A percentile compares a stretch with the other conserved stretches of the same genome.
phyloP scores from a whole-genome alignment of 2,888 invertebrate genomes.

The Pterobdella sp. region DNA sequence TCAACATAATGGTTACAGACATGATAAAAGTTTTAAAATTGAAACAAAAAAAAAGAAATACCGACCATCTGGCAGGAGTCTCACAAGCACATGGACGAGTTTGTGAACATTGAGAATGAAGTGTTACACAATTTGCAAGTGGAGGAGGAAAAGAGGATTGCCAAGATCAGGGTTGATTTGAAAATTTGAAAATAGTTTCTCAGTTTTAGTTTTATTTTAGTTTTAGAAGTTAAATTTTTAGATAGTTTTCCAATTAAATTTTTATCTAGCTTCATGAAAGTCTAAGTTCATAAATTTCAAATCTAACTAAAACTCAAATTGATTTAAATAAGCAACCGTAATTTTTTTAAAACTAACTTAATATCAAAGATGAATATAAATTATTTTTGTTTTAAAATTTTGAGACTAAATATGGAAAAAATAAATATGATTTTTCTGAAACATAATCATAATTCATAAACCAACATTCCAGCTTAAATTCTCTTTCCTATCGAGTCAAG shows the following conservation, averaged over 20 bases:
- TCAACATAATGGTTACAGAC: too few species aligned
- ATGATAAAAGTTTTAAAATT: not conserved
- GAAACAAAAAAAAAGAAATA: not conserved
- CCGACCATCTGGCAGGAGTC: conserved; percentile 61
- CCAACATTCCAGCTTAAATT: too few species aligned
- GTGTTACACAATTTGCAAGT: conserved; percentile 31
- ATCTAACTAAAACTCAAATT: not conserved
- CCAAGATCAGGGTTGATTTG: conserved; percentile 11
- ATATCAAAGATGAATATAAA: not conserved
- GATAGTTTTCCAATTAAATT: too few species aligned
- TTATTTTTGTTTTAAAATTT: not conserved
- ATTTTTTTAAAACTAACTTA: too few species aligned
- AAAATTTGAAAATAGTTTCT: too few species aligned
- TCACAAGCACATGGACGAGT: conserved; percentile 51
- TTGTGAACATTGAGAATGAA: conserved; percentile 43
- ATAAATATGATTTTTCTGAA: not conserved
- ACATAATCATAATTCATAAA: too few species aligned
- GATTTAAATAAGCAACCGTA: too few species aligned
- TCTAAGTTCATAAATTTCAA: too few species aligned
- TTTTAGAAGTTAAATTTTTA: too few species aligned
- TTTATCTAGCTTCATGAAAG: too few species aligned
- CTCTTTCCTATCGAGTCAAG: too few species aligned
- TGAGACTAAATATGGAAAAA: not conserved
- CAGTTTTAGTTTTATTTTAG: too few species aligned
- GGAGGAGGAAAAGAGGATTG: conserved; percentile 23